Conservation (phyloP, 2,797 vertebrate species). For the Chelidonichthys spinosus region DNA sequence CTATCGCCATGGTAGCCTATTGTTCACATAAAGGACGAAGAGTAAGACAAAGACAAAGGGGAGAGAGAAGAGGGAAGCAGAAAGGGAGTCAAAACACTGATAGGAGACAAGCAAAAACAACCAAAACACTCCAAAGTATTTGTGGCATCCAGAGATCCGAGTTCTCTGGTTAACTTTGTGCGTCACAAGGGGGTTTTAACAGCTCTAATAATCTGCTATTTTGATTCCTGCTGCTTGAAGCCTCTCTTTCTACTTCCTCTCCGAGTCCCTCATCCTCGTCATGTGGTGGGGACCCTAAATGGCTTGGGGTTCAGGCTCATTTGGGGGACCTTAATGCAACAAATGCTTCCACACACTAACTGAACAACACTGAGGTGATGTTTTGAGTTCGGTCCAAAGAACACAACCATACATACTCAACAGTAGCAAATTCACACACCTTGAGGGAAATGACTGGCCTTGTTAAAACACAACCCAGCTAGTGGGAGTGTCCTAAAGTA, state of each 20-base stretch:
- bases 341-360: not conserved
- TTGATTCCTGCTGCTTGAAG: conserved; percentile 20
- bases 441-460: not conserved
- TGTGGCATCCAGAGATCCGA: not conserved
- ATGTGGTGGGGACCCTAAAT: not conserved
- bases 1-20: conserved; percentile 71
- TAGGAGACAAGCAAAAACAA: not conserved
- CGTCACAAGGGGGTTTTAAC: not conserved
- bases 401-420: not conserved
- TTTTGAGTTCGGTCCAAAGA: conserved; percentile 22
- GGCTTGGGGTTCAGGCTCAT: too few species aligned
- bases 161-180: not conserved
- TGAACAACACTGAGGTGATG: not conserved
- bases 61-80: not conserved
- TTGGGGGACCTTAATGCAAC: too few species aligned
- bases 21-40: conserved; percentile 51
- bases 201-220: conserved; percentile 20
- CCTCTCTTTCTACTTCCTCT: not conserved
- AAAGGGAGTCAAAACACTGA: not conserved
- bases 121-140: not conserved
- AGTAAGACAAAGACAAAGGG: not conserved
- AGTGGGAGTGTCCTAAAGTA: not conserved
- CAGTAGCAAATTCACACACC: not conserved
- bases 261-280: conserved; percentile 5
- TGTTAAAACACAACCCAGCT: not conserved